Evolutionary conservation across 1,140 invertebrate species (phyloP), one percentile per base, ranked within the genome.

Genomic region (Globodera rostochiensis): DNA sequence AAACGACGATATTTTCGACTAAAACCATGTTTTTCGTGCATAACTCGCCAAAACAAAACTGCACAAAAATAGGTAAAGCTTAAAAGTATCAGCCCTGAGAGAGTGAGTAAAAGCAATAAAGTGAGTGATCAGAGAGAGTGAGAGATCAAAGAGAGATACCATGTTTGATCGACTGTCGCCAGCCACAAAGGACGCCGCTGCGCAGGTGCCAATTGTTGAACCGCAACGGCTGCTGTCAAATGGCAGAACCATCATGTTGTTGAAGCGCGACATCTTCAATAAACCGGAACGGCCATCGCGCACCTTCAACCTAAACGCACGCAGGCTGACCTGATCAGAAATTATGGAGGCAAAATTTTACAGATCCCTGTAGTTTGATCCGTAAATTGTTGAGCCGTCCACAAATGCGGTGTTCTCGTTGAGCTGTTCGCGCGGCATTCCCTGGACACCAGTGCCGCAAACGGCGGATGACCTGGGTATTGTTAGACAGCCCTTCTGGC

Each of bases 331-430:
- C 36, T 36, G 36, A 36, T 36, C 36, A 36, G 36, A 36, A 36
- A 2, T 36, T 64, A 19, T 2, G 36, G 36, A 15, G 6, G 1
- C 19, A 19, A n/a, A 15, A 19, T 19, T 15, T 75, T 87, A 85
- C 25, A 90, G 82, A 79, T 89, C 88, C 66, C 85, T 88, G 8
- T 77, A 46, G 15, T 87, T 88, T 13, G 83, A 86, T 46, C 88
- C 88, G 76, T 89, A 89, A 79, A 89, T 90, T 81, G 85, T 84
- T 19, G 89, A 90, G 4, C 83, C 87, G 70, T 88, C 87, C 60
- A 88, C 79, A 69, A 80, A 88, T 4, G 84, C 87, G 13, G 87
- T 90, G 74, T 88, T 90, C 76, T 88, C 87, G 74, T 88, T 88
- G 15, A 88, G 79, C 71, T 88, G 87, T 75, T 89, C 83, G 69